A percentile compares a stretch with the other conserved stretches of the same genome.
Evolutionary conservation across 2,113 vertebrate genomes (phyloP).

Genomic region (Puma concolor): DNA sequence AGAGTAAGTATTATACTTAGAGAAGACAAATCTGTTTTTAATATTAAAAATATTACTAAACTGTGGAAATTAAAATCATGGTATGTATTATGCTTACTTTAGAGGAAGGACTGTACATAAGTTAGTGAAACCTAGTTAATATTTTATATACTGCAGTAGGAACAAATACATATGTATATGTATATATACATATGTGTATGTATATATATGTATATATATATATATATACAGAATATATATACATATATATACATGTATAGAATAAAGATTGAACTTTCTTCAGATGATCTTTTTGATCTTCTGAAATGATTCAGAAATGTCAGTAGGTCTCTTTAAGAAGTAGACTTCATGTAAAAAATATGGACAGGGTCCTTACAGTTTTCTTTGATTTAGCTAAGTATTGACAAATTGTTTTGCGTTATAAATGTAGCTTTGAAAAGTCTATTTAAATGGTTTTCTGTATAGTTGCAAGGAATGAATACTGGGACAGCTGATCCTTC

Average conservation of each 20-base stretch:
- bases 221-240: too few relatives aligned
- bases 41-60: not conserved
- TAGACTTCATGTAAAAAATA: not conserved
- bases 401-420: slow-evolving; percentile 8
- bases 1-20: slow-evolving; percentile 90
- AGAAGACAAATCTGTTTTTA: not conserved
- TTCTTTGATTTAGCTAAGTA: slow-evolving; percentile 26
- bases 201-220: too few relatives aligned
- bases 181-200: too few relatives aligned
- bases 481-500: not conserved
- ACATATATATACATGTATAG: not conserved
- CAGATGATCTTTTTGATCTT: not conserved
- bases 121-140: not conserved
- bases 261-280: slow-evolving; percentile 24
- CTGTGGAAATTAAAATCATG: not conserved
- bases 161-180: not conserved
- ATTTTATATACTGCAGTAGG: not conserved
- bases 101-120: slow-evolving; percentile 7
- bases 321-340: not conserved
- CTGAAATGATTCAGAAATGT: slow-evolving; percentile 29
- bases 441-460: not conserved
- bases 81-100: slow-evolving; percentile 10
- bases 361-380: not conserved
- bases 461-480: not conserved
- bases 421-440: not conserved